Conservation (phyloP, 2,797 vertebrate species). For the Microtus agrestis region DNA sequence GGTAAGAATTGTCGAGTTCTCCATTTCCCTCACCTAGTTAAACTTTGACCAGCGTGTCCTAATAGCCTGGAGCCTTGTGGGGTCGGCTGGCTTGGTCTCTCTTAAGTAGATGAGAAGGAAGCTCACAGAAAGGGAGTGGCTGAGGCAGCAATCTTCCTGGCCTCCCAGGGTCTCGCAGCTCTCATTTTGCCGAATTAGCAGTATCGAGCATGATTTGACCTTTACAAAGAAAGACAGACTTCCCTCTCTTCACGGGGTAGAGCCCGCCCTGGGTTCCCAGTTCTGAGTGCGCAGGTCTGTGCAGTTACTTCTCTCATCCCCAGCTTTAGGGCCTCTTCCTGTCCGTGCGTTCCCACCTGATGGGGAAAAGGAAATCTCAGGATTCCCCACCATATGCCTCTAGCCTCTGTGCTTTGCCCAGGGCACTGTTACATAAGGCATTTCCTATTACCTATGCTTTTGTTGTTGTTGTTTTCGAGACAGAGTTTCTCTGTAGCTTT, state of each 20-base stretch:
- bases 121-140: neutral
- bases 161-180: neutral
- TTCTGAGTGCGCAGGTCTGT: neutral
- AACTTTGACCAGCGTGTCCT: neutral
- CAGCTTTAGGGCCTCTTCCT: neutral
- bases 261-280: neutral
- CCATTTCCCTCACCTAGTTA: neutral
- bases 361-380: neutral
- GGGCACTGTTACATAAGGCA: neutral
- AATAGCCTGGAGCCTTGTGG: neutral
- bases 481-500: too few relatives aligned
- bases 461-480: neutral
- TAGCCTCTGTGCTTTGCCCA: neutral
- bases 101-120: neutral
- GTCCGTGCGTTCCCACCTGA: rapidly evolving
- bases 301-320: neutral
- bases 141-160: neutral
- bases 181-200: neutral
- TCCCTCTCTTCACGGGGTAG: neutral
- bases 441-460: neutral
- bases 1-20: neutral
- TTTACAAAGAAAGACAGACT: neutral
- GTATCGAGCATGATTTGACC: neutral
- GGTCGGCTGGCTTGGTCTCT: neutral
- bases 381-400: neutral